Evolutionary conservation across 2,888 invertebrate genomes (phyloP).

Genomic region (Phortica okadai): DNA sequence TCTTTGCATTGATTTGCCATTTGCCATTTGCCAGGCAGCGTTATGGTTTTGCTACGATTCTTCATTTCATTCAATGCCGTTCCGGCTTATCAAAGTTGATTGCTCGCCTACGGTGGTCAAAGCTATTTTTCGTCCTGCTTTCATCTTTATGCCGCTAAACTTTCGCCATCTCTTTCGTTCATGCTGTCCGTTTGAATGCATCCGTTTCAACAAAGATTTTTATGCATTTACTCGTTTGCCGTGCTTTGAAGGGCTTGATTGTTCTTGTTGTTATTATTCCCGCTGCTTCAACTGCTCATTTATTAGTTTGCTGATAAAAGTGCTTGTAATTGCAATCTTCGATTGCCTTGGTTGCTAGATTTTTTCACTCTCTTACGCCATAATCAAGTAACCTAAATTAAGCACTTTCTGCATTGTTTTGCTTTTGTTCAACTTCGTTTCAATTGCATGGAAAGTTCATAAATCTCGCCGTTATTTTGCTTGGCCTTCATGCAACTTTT

Average conservation of each 20-base stretch:
- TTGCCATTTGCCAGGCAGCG: conserved; percentile 50
- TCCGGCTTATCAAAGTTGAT: conserved; percentile 67
- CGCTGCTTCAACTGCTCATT: conserved; percentile 36
- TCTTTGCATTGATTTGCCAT: conserved; percentile 29
- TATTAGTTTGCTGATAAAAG: not conserved
- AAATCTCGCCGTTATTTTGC: conserved; percentile 59
- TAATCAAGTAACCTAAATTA: not conserved
- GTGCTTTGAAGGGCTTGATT: not conserved
- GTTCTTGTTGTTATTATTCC: conserved; percentile 28
- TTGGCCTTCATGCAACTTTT: conserved; percentile 58
- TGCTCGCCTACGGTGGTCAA: conserved; percentile 57
- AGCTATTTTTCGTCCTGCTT: conserved; percentile 28
- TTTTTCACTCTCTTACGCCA: not conserved
- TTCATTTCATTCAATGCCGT: not conserved
- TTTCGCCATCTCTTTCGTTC: not conserved
- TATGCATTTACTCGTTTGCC: conserved; percentile 8
- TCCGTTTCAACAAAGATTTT: conserved; percentile 18
- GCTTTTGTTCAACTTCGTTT: not conserved
- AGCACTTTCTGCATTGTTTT: not conserved
- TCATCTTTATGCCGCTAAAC: not conserved
- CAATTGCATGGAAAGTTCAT: conserved; percentile 63
- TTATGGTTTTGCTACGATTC: not conserved
- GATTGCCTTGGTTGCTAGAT: conserved; percentile 53
- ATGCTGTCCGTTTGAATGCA: too few species aligned
- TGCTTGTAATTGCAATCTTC: conserved; percentile 32